Conservation (phyloP, 2,113 vertebrate species). For the Mirounga angustirostris region DNA sequence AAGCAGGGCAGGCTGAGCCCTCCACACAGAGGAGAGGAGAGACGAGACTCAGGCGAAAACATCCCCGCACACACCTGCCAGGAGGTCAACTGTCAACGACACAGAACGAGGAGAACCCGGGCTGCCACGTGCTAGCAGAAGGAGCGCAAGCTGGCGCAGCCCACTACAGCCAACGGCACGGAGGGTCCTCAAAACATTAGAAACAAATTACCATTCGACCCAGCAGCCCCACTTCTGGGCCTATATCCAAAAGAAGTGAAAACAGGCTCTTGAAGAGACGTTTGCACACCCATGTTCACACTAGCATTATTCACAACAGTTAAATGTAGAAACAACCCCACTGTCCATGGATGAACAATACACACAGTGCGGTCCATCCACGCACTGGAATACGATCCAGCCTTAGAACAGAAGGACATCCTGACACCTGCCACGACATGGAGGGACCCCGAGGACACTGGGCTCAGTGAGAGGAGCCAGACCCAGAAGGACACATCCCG, state of each 20-base stretch:
- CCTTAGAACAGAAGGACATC: neutral
- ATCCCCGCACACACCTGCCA: too few relatives aligned
- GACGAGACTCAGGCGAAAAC: neutral
- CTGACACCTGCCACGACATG: rapidly evolving
- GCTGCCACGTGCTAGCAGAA: rapidly evolving
- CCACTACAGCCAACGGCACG: rapidly evolving
- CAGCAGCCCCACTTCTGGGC: neutral
- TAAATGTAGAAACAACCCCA: neutral
- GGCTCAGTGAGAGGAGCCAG: neutral
- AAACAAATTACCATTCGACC: rapidly evolving
- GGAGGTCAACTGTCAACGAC: neutral
- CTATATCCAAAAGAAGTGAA: neutral
- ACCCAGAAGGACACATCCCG: neutral
- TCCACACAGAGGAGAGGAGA: rapidly evolving
- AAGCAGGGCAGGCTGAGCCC: neutral
- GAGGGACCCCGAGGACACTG: neutral
- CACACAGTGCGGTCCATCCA: neutral
- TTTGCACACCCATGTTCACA: neutral
- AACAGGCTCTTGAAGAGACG: neutral
- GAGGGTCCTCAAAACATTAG: neutral
- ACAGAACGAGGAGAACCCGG: neutral
- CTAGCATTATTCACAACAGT: neutral
- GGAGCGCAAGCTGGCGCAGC: neutral
- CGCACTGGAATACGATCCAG: rapidly evolving
- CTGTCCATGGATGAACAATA: neutral